Conservation (phyloP, 2,888 invertebrate species). For the Mimas tiliae region DNA sequence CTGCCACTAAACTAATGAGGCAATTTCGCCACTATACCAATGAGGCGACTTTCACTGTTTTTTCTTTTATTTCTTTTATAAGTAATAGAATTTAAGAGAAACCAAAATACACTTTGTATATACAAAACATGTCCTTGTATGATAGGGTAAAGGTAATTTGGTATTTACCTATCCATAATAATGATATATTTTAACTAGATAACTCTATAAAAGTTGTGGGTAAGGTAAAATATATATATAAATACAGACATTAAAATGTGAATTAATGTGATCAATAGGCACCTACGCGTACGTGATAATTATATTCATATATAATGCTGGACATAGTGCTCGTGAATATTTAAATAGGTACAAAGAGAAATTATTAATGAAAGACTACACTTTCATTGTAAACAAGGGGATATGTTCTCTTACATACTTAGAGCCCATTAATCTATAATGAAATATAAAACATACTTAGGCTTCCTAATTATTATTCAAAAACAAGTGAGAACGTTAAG, state of each 20-base stretch:
- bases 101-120: neutral
- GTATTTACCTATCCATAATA: no score
- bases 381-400: neutral
- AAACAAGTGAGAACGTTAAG: no score
- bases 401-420: neutral
- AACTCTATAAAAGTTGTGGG: no score
- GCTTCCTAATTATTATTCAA: neutral
- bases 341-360: neutral
- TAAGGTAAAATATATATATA: no score
- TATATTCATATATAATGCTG: neutral
- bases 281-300: neutral
- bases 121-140: neutral
- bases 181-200: no score
- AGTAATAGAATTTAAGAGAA: neutral
- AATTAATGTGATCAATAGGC: no score
- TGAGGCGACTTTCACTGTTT: neutral
- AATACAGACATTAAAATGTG: no score
- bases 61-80: neutral
- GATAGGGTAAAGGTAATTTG: no score
- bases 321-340: slow-evolving; percentile 4
- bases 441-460: neutral
- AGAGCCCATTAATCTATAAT: neutral
- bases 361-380: neutral
- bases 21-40: no score
- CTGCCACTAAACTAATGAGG: no score